Percentiles rank a stretch among this genome's conserved stretches.
Evolutionary conservation across 2,113 vertebrate genomes (phyloP).

Genomic region (Malurus elegans): DNA sequence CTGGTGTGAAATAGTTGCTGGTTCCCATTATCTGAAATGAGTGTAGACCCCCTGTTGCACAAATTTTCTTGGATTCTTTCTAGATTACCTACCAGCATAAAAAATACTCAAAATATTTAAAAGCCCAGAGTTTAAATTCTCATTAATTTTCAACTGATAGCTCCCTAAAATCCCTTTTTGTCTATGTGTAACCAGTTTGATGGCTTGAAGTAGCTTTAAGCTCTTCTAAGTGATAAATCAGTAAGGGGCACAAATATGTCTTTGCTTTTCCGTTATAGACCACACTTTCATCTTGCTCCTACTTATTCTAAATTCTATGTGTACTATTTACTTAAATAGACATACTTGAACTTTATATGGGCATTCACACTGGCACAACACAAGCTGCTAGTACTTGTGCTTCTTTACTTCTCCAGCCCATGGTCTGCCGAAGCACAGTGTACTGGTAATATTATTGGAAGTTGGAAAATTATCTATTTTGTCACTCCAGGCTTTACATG

Average conservation of each 20-base stretch:
- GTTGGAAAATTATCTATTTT: not conserved
- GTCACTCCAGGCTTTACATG: not conserved
- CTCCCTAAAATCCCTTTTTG: not conserved
- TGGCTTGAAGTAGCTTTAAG: not conserved
- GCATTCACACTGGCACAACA: not conserved
- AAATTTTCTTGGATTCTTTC: not conserved
- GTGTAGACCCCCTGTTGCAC: not conserved
- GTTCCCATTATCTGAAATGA: not conserved
- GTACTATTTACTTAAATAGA: not conserved
- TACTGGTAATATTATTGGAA: not conserved
- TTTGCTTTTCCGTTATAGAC: not conserved
- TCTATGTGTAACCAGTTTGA: not conserved
- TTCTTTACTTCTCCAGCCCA: not conserved
- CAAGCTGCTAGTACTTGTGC: not conserved
- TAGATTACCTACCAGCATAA: not conserved
- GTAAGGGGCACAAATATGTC: not conserved
- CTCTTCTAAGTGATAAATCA: not conserved
- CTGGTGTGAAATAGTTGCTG: not conserved
- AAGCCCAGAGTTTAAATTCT: not conserved
- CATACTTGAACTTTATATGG: not conserved
- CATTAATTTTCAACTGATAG: not conserved
- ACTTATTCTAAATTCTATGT: not conserved
- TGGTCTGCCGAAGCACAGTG: not conserved
- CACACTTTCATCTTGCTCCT: not conserved
- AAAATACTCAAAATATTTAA: not conserved